Evolutionary conservation across 2,888 invertebrate genomes (phyloP).

Genomic region (Lapara coniferarum): DNA sequence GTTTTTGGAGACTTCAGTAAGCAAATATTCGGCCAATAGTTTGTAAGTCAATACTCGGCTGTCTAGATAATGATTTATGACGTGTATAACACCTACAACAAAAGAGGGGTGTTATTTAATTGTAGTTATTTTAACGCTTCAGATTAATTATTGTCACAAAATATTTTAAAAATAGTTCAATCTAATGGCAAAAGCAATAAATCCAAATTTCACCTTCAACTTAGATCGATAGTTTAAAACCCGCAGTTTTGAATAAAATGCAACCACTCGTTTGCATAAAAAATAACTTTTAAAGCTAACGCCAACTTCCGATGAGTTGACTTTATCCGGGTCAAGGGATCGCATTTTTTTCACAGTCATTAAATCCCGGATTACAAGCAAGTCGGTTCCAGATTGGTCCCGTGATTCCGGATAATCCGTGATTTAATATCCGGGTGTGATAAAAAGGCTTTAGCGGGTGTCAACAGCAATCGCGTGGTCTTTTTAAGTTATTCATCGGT

Average conservation of each 20-base stretch:
- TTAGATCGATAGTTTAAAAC: too few relatives aligned
- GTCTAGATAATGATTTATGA: too few relatives aligned
- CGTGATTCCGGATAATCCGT: slow-evolving; percentile 41
- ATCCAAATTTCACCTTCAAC: not conserved
- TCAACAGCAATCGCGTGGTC: not conserved
- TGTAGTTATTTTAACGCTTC: too few relatives aligned
- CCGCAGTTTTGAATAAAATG: not conserved
- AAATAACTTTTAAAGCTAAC: not conserved
- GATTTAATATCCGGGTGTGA: slow-evolving; percentile 41
- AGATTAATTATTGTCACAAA: too few relatives aligned
- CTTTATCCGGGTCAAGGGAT: slow-evolving; percentile 31
- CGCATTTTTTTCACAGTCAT: slow-evolving; percentile 35
- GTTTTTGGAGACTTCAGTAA: too few relatives aligned
- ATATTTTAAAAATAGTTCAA: too few relatives aligned
- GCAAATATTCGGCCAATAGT: too few relatives aligned
- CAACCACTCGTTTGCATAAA: slow-evolving; percentile 1
- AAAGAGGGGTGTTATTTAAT: too few relatives aligned
- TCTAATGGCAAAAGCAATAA: not conserved
- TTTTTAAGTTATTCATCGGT: not conserved
- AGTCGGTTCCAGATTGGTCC: slow-evolving; percentile 33
- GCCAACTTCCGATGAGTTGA: slow-evolving; percentile 5
- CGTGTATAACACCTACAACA: too few relatives aligned
- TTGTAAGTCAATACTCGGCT: too few relatives aligned
- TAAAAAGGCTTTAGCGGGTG: not conserved
- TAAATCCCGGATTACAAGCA: slow-evolving; percentile 32